Conservation (phyloP, 1,140 invertebrate species). For the Hypothenemus hampei region DNA sequence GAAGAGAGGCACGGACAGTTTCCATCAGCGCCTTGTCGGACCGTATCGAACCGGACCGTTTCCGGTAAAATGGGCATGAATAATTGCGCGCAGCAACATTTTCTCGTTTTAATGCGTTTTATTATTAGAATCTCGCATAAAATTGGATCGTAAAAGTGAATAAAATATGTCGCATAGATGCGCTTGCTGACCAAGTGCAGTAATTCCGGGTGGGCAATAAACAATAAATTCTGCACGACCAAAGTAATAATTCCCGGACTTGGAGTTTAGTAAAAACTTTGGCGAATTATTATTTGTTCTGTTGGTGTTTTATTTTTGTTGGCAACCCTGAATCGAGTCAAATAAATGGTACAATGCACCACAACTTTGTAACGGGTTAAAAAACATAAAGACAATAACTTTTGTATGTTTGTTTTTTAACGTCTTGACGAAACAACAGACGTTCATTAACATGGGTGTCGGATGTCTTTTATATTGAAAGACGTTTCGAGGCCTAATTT, state of each 20-base stretch:
- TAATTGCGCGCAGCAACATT: too few relatives aligned
- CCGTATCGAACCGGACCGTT: conserved; percentile 6
- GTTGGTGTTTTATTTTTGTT: conserved; percentile 16
- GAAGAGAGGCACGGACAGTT: conserved; percentile 16
- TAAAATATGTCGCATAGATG: too few relatives aligned
- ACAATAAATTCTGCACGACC: conserved; percentile 3
- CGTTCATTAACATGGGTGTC: not conserved
- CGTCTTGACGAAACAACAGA: too few relatives aligned
- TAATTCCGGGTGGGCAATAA: conserved; percentile 9
- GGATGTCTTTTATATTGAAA: not conserved
- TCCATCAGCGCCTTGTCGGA: conserved; percentile 13
- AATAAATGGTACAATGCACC: too few relatives aligned
- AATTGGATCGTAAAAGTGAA: too few relatives aligned
- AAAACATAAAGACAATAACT: too few relatives aligned
- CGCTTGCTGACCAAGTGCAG: conserved; percentile 1
- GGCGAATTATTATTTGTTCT: conserved; percentile 17
- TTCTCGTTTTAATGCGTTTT: too few relatives aligned
- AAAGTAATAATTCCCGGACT: conserved; percentile 8
- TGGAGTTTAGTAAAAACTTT: conserved; percentile 13
- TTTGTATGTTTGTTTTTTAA: too few relatives aligned
- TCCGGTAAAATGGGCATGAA: conserved; percentile 13
- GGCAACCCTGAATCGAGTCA: conserved; percentile 4
- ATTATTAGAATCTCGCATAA: too few relatives aligned
- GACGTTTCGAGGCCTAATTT: not conserved
- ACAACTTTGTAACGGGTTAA: too few relatives aligned